Base-by-base conservation (phyloP, 2,113 vertebrate genomes). In the Aptenodytes forsteri region DNA sequence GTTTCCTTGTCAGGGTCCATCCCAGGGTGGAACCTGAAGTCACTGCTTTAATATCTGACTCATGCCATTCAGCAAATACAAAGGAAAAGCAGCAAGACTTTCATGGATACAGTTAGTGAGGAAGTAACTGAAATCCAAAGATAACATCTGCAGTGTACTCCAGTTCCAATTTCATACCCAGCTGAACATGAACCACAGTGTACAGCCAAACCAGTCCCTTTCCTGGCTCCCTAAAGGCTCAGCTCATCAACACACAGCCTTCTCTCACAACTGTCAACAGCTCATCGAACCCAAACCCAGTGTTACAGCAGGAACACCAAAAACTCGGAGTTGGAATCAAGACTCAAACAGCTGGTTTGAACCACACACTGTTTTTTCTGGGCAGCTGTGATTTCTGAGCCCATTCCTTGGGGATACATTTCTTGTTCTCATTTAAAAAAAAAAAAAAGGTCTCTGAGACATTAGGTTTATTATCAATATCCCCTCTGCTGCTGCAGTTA, bases 51-150 rank as follows among this genome's bases (percentile, higher is more conserved):
- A 23, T 15, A 87, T 86, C 92, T 86, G 84, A 88, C 52, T 92
- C 59, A 62, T 16, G 59, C 21, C 36, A 47, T 64, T 86, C 86
- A 71, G 79, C 65, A 65, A 56, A 64, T 16, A 64, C 4, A 13
- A 91, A 94, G 72, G 85, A 66, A 92, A 89, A 95, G 72, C 79
- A 76, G 86, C 58, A 34, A 55, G 27, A n/a, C 58, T 73, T 83
- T 89, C 46, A 73, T 38, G 69, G 87, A 58, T 26, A 10, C 56
- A 66, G 83, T 44, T n/a, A 81, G 80, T 6, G 36, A 83, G 85
- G 83, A 92, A 96, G 56, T 47, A 55, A 70, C 50, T 67, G 52
- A 81, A 95, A 81, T 87, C 83, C 94, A 93, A 88, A 93, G 89
- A 85, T 42, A 89, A 95, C 92, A 97, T 94, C 95, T 96, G 89